Evolutionary conservation across 2,113 vertebrate genomes (phyloP).

Genomic region (Tychaedon coryphoeus): DNA sequence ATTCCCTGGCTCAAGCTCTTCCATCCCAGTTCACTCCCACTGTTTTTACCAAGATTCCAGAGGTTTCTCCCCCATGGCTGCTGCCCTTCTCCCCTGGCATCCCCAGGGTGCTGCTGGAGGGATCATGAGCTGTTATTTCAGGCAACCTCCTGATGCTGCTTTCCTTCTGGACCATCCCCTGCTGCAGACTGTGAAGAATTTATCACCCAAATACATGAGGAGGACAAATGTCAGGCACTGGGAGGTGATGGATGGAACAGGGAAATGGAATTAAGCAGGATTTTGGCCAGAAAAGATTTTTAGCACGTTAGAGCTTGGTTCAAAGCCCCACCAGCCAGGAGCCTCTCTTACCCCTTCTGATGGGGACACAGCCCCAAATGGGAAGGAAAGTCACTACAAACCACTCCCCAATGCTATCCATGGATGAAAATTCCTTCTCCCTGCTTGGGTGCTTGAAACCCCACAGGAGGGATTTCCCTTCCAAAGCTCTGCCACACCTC

Average conservation of each 20-base stretch:
- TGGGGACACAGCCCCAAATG: not conserved
- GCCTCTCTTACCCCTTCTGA: too few species aligned
- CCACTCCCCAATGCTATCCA: not conserved
- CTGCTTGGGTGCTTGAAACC: not conserved
- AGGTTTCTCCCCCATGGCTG: not conserved
- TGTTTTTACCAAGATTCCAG: not conserved
- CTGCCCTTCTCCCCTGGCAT: not conserved
- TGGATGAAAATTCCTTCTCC: not conserved
- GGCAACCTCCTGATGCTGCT: rapidly evolving
- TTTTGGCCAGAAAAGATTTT: not conserved
- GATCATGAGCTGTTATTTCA: rapidly evolving
- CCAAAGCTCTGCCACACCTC: not conserved
- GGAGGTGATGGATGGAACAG: not conserved
- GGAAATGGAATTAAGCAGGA: not conserved
- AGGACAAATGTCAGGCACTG: not conserved
- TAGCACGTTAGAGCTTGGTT: not conserved
- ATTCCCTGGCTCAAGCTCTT: not conserved
- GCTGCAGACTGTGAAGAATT: not conserved
- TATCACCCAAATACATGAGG: not conserved
- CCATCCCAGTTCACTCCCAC: not conserved
- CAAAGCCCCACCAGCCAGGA: not conserved
- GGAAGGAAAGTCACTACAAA: not conserved
- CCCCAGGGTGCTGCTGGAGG: not conserved
- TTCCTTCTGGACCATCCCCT: not conserved
- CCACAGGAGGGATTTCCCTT: not conserved